Conservation (phyloP, 2,888 invertebrate species). For the Tetranychus piercei region DNA sequence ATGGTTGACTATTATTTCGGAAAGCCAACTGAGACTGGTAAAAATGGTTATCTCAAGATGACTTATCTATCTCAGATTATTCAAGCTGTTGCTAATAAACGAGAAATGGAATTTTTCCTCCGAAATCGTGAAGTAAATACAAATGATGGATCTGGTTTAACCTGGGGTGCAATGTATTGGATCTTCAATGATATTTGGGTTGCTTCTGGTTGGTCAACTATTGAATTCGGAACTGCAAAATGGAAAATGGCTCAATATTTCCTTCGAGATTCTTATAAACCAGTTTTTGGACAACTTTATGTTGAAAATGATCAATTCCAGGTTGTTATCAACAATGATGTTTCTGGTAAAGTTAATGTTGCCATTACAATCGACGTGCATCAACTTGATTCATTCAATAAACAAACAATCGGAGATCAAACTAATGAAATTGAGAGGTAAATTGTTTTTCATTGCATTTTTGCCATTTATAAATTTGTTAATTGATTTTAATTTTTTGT, state of each 20-base stretch:
- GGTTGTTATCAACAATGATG: not conserved
- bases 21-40: slow-evolving; percentile 34
- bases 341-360: not conserved
- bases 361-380: not conserved
- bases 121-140: slow-evolving; percentile 36
- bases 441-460: not conserved
- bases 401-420: not conserved
- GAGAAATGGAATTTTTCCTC: slow-evolving; percentile 64
- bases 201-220: slow-evolving; percentile 84
- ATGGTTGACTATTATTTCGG: slow-evolving; percentile 44
- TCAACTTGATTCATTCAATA: not conserved
- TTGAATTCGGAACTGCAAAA: slow-evolving; percentile 47
- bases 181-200: slow-evolving; percentile 93
- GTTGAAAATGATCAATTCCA: not conserved
- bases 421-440: not conserved
- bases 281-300: not conserved
- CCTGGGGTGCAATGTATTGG: slow-evolving; percentile 97
- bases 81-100: slow-evolving; percentile 72
- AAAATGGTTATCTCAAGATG: slow-evolving; percentile 41
- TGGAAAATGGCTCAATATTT: slow-evolving; percentile 84
- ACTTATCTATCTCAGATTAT: slow-evolving; percentile 63
- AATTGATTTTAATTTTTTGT: too few species aligned
- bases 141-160: slow-evolving; percentile 46
- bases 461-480: not conserved
- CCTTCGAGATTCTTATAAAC: slow-evolving; percentile 50